Evolutionary conservation across 2,113 vertebrate genomes (phyloP), one percentile per base, ranked within the genome.

Genomic region (Cephalophus harveyi): DNA sequence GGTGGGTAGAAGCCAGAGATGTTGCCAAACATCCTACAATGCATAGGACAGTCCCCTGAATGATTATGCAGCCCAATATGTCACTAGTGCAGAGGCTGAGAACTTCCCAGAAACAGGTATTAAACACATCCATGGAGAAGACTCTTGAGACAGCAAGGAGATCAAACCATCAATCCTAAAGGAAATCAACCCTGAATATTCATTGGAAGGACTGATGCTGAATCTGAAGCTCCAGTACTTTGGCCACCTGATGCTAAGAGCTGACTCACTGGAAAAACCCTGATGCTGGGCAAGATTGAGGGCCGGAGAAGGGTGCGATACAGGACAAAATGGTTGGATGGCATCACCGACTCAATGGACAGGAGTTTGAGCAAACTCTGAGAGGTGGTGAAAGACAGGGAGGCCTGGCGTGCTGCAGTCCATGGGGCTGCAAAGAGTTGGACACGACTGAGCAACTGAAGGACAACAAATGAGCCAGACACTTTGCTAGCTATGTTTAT

Each of bases 291-390:
- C 19, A 40, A 25, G 67, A 74, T 3, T 23, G 67, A 23, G 19
- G 67, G n/a, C n/a, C 0, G 0, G 2, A 71, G 67, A 71, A 71
- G 19, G 33, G 62, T 67, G 16, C 0, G 0, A 67, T 67, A 67
- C 62, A n/a, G 33, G 2, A 71, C 1, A 21, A 40, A 71, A 71
- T 71, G 67, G n/a, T 71, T 71, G n/a, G 67, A 71, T n/a, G 67
- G 19, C 67, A 71, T 40, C 5, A 71, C 10, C 0, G 5, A 40
- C 67, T 71, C 67, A 71, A 71, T 23, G n/a, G n/a, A 71, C n/a
- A 40, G 23, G 67, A 36, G n/a, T 71, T n/a, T 67, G 67, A 40
- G n/a, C n/a, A 40, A 40, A 36, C n/a, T 40, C 67, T 11, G 5
- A 36, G 67, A 71, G 10, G n/a, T 40, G 19, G 67, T 71, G 10